Base-by-base conservation (phyloP, 2,113 vertebrate species). In the Hippocampus barbouri region DNA sequence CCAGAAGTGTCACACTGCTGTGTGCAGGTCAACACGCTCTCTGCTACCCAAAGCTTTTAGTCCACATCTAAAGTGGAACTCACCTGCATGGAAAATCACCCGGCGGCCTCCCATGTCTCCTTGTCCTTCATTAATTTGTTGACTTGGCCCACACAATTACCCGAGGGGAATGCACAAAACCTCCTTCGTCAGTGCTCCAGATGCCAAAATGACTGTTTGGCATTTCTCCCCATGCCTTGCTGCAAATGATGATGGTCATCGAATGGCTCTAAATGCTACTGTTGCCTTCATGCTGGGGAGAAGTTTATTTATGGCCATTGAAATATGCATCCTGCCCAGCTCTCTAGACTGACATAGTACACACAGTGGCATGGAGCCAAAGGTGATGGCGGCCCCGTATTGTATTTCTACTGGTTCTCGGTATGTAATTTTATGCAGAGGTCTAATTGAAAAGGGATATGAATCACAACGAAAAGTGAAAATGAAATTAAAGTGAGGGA, bases 1-100 rank as follows among this genome's bases (percentile, higher is more conserved):
- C 84, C 88, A 90, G 77, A 90, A 78, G 41, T 84, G 66, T 75
- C 85, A 83, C 41, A 9, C 70, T 4, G 85, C 80, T 85, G 89
- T 3, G 77, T 90, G 80, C 10, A 20, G 72, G 79, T 78, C 79
- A 57, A 66, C 79, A 53, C 21, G 74, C 73, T 49, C 66, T 59
- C 63, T 25, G 68, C 78, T 64, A 62, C 72, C 27, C 25, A 11
- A 45, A 60, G 69, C 65, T 77, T 83, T 73, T 66, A 76, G 62
- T 71, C 61, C 69, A 65, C 62, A 71, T 78, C 75, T 79, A 66
- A 79, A 83, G 81, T 66, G 67, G 56, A 65, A 78, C 49, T 73
- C 76, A 75, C 71, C 72, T 71, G n/a, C 30, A 80, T 71, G 79
- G 79, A 89, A 85, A 88, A 86, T 80, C 79, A 74, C 79, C 78